These are phyloP conservation scores for Tokudaia muenninki DNA, from an alignment of 2,797 vertebrate genomes.

Conservation along the genomic window DNA sequence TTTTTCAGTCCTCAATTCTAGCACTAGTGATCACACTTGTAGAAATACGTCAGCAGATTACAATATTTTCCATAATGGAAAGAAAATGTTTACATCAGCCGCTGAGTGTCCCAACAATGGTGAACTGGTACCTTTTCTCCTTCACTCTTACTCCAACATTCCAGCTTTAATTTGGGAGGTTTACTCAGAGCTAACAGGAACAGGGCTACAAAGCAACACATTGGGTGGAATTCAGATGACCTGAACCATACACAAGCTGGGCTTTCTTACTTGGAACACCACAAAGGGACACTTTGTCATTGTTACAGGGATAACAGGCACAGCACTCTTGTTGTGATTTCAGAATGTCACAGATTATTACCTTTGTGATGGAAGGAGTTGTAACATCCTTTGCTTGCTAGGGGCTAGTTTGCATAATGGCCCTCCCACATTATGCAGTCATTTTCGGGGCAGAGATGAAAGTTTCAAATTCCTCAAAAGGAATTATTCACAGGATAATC, in stretches of 20 bases:
- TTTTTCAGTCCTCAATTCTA: neutral
- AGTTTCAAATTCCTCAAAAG: conserved; percentile 63
- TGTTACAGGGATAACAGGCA: neutral
- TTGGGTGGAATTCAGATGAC: neutral
- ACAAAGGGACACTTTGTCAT: neutral
- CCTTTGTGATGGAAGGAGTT: conserved; percentile 56
- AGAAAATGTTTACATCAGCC: neutral
- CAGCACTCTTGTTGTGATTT: conserved; percentile 62
- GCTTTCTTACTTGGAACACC: neutral
- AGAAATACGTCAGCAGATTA: neutral
- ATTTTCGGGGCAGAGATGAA: conserved; percentile 57
- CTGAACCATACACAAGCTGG: neutral
- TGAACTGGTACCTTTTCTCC: neutral
- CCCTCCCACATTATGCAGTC: conserved; percentile 47
- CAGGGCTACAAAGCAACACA: neutral
- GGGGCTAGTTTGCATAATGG: conserved; percentile 70
- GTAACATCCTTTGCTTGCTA: conserved; percentile 41
- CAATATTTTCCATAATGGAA: neutral
- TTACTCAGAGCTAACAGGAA: neutral
- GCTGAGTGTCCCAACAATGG: neutral
- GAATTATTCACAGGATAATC: conserved; percentile 69
- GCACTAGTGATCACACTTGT: neutral
- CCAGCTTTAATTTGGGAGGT: neutral
- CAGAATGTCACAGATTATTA: conserved; percentile 64
- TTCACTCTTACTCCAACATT: neutral